These are phyloP conservation scores for Echiichthys vipera DNA, from an alignment of 2,797 vertebrate genomes.

Conservation along the genomic window DNA sequence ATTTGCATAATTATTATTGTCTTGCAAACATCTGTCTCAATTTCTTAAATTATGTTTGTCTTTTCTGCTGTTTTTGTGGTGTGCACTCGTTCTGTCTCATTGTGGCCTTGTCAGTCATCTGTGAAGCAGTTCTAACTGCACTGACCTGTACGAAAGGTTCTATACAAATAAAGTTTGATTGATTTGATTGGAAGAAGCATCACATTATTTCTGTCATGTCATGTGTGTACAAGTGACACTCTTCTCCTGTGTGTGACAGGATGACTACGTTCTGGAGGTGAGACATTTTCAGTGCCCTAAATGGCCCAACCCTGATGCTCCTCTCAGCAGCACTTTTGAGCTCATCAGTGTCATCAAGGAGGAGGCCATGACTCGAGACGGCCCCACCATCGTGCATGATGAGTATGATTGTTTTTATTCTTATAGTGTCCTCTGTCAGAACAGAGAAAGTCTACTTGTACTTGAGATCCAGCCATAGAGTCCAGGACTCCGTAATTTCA, in stretches of 20 bases:
- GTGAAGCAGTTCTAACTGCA: no score
- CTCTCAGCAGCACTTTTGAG: constrained; percentile 97
- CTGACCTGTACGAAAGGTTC: no score
- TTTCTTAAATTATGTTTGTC: no score
- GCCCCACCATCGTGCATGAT: constrained; percentile 98
- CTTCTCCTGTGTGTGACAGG: constrained; percentile 78
- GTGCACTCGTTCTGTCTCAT: no score
- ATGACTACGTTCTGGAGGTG: constrained; percentile 98
- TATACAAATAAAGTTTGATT: no score
- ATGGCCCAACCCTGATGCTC: constrained; percentile 97
- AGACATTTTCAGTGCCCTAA: constrained; percentile 99
- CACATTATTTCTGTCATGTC: background rate
- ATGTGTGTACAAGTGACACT: constrained; percentile 45
- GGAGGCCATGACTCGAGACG: constrained; percentile 97
- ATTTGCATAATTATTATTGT: no score
- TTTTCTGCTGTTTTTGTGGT: no score
- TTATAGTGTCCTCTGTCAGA: background rate
- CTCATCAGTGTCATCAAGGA: constrained; percentile 99
- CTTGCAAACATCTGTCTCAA: no score
- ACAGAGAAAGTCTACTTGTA: background rate
- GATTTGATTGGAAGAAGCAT: background rate
- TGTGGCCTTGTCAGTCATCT: no score
- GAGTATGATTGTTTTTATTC: constrained; percentile 86
- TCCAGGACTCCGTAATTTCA: background rate
- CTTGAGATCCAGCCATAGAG: background rate